Evolutionary conservation across 2,888 invertebrate species (phyloP).

Genomic region (Trissolcus japonicus): DNA sequence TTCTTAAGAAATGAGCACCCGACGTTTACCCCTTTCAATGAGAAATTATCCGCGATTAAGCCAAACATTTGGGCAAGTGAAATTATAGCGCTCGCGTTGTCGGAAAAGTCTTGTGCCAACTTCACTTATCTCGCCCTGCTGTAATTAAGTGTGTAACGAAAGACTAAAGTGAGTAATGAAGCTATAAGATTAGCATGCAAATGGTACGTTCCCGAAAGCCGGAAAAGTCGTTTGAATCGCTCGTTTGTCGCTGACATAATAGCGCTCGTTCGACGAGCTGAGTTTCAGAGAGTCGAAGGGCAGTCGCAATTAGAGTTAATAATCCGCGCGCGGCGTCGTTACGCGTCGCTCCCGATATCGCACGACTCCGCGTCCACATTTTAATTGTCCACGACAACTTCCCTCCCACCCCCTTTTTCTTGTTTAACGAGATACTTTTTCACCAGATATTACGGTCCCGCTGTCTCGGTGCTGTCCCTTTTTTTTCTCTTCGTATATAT

Average conservation of each 20-base stretch:
- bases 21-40: background rate
- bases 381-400: slow-evolving; percentile 38
- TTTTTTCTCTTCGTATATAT: slow-evolving; percentile 17
- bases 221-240: slow-evolving; percentile 46
- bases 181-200: slow-evolving; percentile 57
- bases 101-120: slow-evolving; percentile 30
- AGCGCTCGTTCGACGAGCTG: slow-evolving; percentile 36
- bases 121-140: slow-evolving; percentile 52
- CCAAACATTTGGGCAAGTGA: slow-evolving; percentile 18
- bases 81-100: slow-evolving; percentile 32
- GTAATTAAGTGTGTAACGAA: slow-evolving; percentile 56
- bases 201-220: slow-evolving; percentile 55
- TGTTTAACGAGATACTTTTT: slow-evolving; percentile 33
- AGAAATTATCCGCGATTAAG: slow-evolving; percentile 29
- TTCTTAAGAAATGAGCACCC: too few relatives aligned
- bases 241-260: slow-evolving; percentile 50
- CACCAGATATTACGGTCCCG: slow-evolving; percentile 18
- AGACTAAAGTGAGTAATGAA: slow-evolving; percentile 56
- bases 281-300: slow-evolving; percentile 18
- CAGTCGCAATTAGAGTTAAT: slow-evolving; percentile 40
- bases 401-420: background rate
- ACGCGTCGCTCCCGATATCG: slow-evolving; percentile 24
- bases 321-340: slow-evolving; percentile 35
- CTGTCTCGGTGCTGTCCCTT: background rate
- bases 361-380: slow-evolving; percentile 15